Percentiles rank a stretch among this genome's conserved stretches.
phyloP scores from a whole-genome alignment of 2,113 vertebrate species.

The Bubalus kerabau region DNA sequence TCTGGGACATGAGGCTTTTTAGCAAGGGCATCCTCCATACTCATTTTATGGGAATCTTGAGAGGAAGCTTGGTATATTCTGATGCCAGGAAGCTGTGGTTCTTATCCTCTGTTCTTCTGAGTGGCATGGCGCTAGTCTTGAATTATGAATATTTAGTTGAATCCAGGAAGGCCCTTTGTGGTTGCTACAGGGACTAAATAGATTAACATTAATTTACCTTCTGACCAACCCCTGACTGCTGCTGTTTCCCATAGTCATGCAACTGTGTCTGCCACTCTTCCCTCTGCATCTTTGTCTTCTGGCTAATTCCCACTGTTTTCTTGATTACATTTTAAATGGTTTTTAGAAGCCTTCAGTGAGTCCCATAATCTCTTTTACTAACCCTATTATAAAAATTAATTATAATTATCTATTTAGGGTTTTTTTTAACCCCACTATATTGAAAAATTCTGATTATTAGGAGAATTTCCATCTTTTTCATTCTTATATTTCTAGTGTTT shows the following conservation, averaged over 20 bases:
- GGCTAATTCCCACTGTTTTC: background rate
- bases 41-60: background rate
- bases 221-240: background rate
- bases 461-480: background rate
- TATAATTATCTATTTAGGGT: background rate
- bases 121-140: background rate
- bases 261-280: background rate
- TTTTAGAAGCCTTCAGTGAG: background rate
- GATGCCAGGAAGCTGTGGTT: background rate
- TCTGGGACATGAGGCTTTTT: background rate
- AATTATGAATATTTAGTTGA: background rate
- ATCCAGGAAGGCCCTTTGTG: background rate
- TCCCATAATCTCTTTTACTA: background rate
- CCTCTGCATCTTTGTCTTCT: background rate
- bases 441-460: background rate
- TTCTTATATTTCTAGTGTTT: background rate
- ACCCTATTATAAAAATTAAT: background rate
- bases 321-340: background rate
- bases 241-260: background rate
- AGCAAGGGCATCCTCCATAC: background rate
- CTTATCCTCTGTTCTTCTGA: background rate
- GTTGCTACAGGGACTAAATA: background rate
- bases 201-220: background rate
- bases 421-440: background rate
- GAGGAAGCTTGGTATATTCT: background rate